Conservation (phyloP, 1,140 invertebrate genomes). For the Drosophila nigromelanica region DNA sequence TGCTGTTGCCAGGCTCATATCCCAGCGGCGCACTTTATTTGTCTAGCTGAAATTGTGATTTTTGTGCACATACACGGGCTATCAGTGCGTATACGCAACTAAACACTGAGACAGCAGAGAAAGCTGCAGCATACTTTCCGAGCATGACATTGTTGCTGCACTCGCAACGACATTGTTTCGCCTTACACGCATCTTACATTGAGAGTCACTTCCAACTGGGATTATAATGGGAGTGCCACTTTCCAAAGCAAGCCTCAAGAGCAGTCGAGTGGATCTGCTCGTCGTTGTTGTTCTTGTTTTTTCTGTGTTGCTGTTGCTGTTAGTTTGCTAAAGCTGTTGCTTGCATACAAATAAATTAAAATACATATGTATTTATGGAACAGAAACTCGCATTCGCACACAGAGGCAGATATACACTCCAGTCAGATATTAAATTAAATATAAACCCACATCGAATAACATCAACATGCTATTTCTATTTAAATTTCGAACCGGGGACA, state of each 20-base stretch:
- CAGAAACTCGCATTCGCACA: neutral
- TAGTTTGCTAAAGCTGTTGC: conserved; percentile 32
- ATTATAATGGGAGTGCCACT: conserved; percentile 44
- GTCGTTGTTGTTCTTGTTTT: conserved; percentile 5
- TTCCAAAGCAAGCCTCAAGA: conserved; percentile 21
- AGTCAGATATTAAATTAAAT: conserved; percentile 74
- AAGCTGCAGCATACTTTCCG: conserved; percentile 44
- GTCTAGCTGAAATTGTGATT: conserved; percentile 56
- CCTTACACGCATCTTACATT: conserved; percentile 42
- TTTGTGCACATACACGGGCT: conserved; percentile 33
- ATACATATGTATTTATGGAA: conserved; percentile 58
- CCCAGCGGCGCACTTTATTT: conserved; percentile 49
- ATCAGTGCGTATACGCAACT: conserved; percentile 59
- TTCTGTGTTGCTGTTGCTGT: conserved; percentile 17
- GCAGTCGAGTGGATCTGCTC: conserved; percentile 43
- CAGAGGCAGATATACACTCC: conserved; percentile 12
- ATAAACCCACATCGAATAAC: conserved; percentile 77
- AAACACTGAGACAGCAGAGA: conserved; percentile 40
- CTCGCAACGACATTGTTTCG: conserved; percentile 45
- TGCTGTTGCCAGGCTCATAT: conserved; percentile 15
- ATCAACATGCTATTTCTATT: conserved; percentile 80
- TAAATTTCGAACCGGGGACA: conserved; percentile 66
- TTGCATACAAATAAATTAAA: conserved; percentile 64
- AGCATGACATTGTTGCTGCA: conserved; percentile 24
- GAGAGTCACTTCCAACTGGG: conserved; percentile 44